Evolutionary conservation across 2,888 invertebrate genomes (phyloP).

Genomic region (Diplazon laetatorius): DNA sequence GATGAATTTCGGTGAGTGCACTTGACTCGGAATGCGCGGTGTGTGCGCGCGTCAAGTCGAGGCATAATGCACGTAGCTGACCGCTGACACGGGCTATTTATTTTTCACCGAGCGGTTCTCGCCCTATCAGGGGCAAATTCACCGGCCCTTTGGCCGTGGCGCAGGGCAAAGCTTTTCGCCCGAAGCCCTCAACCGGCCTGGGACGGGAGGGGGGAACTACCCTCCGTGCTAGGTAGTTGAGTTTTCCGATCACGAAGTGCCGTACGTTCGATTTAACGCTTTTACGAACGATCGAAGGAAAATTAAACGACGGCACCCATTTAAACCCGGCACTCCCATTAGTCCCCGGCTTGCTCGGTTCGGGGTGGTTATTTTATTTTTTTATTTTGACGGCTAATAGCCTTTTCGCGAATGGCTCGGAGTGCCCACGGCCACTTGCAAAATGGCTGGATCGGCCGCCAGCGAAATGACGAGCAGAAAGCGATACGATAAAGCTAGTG

Average conservation of each 20-base stretch:
- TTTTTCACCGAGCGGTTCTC: constrained; percentile 50
- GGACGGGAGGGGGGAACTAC: no score
- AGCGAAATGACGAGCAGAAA: no score
- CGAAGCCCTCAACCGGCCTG: not conserved
- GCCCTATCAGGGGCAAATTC: constrained; percentile 25
- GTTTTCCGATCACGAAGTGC: constrained; percentile 59
- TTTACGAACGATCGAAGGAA: constrained; percentile 58
- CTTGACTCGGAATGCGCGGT: constrained; percentile 44
- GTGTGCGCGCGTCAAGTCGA: constrained; percentile 39
- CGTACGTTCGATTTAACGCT: constrained; percentile 61
- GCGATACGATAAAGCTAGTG: no score
- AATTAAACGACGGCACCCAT: constrained; percentile 60
- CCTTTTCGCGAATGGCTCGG: no score
- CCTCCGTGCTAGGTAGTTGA: constrained; percentile 28
- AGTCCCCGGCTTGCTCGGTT: constrained; percentile 18
- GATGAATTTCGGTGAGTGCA: constrained; percentile 57
- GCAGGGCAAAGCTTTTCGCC: not conserved
- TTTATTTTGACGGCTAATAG: no score
- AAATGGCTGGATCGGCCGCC: no score
- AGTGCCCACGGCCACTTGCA: no score
- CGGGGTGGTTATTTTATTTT: not conserved
- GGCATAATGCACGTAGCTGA: constrained; percentile 11
- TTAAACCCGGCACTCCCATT: constrained; percentile 52
- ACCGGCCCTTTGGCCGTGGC: not conserved
- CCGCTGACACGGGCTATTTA: constrained; percentile 57